phyloP scores from a whole-genome alignment of 2,888 invertebrate species.

The Morpho helenor region DNA sequence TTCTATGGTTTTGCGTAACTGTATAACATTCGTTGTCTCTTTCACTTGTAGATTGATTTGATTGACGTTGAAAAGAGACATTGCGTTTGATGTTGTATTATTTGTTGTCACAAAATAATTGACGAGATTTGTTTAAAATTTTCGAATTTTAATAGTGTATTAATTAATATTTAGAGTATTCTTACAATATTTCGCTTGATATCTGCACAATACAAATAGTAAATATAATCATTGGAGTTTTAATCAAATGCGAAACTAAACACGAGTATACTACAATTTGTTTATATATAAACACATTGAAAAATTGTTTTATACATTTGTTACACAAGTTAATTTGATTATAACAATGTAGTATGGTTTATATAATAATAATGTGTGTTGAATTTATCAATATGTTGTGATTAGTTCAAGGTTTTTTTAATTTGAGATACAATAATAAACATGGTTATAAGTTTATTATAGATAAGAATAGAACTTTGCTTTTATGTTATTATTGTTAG shows the following conservation, averaged over 20 bases:
- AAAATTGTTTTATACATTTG: not conserved
- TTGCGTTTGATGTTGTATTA: slow-evolving; percentile 49
- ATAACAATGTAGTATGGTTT: no score
- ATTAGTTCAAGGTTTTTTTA: no score
- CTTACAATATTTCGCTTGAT: not conserved
- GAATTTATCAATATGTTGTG: no score
- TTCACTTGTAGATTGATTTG: slow-evolving; percentile 33
- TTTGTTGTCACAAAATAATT: slow-evolving; percentile 62
- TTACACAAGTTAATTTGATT: no score
- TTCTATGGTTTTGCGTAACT: slow-evolving; percentile 74
- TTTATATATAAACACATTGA: not conserved
- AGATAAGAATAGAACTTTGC: no score
- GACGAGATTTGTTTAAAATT: slow-evolving; percentile 19
- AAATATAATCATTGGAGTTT: not conserved
- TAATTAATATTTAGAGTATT: slow-evolving; percentile 1
- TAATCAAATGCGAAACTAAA: not conserved
- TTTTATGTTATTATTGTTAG: no score
- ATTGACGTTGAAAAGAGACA: slow-evolving; percentile 44
- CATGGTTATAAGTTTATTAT: no score
- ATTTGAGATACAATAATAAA: no score
- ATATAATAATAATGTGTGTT: no score
- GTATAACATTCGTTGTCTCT: slow-evolving; percentile 58
- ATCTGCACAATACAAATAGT: not conserved
- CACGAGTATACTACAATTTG: not conserved
- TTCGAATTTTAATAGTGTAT: not conserved